phyloP scores from a whole-genome alignment of 2,113 vertebrate species.

The Struthidea cinerea region DNA sequence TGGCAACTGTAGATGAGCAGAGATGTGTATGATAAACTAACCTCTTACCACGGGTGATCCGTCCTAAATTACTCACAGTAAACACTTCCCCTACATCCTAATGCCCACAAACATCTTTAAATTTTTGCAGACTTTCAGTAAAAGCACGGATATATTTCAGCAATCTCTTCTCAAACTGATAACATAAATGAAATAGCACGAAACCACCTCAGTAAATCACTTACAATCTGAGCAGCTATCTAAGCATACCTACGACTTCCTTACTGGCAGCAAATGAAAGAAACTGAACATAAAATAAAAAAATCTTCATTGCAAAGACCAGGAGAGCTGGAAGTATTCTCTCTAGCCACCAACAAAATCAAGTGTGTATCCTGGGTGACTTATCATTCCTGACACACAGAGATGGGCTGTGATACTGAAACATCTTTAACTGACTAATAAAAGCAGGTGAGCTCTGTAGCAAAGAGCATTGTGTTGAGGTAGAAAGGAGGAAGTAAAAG shows the following conservation, averaged over 20 bases:
- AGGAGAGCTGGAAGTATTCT: background rate
- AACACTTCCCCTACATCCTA: background rate
- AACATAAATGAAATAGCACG: slow-evolving; percentile 10
- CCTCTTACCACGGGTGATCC: background rate
- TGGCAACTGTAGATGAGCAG: background rate
- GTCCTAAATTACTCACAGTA: background rate
- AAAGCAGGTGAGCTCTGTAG: background rate
- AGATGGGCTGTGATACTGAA: background rate
- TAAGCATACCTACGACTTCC: background rate
- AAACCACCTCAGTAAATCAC: slow-evolving; percentile 17
- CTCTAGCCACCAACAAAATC: background rate
- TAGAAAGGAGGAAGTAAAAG: background rate
- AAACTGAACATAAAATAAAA: slow-evolving; percentile 30
- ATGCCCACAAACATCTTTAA: background rate
- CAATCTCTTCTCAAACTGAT: background rate
- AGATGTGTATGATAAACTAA: background rate
- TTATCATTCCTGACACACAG: background rate
- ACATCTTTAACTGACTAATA: background rate
- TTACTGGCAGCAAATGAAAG: slow-evolving; percentile 24
- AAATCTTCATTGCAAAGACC: background rate
- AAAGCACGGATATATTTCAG: background rate
- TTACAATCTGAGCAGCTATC: slow-evolving; percentile 13
- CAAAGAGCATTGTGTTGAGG: background rate
- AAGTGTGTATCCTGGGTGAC: background rate
- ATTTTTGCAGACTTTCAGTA: slow-evolving; percentile 21